These are phyloP conservation scores for Ligdia adustata DNA, from an alignment of 2,888 invertebrate species.

Conservation along the genomic window DNA sequence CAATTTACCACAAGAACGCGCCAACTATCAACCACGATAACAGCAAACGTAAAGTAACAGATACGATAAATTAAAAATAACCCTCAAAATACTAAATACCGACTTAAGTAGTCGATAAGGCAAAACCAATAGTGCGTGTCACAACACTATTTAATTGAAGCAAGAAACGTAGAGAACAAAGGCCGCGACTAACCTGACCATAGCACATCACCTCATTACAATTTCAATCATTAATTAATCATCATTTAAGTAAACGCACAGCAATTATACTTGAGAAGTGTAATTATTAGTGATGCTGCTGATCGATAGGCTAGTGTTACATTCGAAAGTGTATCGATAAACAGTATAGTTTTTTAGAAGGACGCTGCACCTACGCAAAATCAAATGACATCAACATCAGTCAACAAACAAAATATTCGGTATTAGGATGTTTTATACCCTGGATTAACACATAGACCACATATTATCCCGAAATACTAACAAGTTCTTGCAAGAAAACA, in stretches of 20 bases:
- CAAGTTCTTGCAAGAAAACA: no score
- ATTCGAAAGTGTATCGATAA: no score
- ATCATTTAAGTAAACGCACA: slow-evolving; percentile 33
- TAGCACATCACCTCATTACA: slow-evolving; percentile 21
- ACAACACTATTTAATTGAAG: neutral
- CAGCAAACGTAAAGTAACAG: neutral
- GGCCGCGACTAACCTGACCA: neutral
- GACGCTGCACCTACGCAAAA: no score
- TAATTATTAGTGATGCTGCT: slow-evolving; percentile 31
- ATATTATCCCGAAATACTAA: no score
- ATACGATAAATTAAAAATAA: neutral
- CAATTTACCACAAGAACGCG: neutral
- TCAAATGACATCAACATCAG: no score
- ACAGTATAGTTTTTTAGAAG: no score
- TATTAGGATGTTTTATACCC: no score
- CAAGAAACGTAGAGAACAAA: neutral
- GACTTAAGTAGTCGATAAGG: neutral
- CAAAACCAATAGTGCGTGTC: neutral
- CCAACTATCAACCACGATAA: neutral
- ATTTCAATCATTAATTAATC: slow-evolving; percentile 30
- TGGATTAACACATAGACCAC: no score
- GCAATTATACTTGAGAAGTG: slow-evolving; percentile 31
- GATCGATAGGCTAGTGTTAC: no score
- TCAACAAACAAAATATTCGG: no score
- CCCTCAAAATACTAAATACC: neutral